Conservation (phyloP, 2,113 vertebrate species). For the Centropus bengalensis region DNA sequence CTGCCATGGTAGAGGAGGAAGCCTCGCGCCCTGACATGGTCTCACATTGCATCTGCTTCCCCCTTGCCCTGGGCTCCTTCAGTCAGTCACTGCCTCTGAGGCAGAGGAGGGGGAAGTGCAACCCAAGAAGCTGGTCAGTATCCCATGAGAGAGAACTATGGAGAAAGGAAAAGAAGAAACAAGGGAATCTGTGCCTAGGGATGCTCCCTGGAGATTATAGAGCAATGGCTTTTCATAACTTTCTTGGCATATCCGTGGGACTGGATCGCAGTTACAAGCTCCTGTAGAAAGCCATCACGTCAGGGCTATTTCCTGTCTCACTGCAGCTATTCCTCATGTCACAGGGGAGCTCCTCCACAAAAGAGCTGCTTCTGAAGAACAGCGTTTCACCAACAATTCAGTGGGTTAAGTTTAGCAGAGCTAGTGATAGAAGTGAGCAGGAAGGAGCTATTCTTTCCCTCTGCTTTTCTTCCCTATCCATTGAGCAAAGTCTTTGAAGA, state of each 20-base stretch:
- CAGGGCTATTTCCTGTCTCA: not conserved
- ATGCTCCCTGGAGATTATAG: not conserved
- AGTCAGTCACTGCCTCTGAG: not conserved
- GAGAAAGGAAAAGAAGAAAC: not conserved
- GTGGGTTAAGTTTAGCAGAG: constrained; percentile 22
- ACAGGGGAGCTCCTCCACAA: constrained; percentile 32
- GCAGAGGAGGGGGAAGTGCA: not conserved
- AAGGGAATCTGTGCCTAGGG: not conserved
- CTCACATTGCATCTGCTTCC: not conserved
- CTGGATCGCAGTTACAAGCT: not conserved
- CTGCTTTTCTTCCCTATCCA: constrained; percentile 52
- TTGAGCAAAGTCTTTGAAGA: constrained; percentile 41
- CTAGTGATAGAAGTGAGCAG: constrained; percentile 24
- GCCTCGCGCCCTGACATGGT: not conserved
- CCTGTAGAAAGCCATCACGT: not conserved
- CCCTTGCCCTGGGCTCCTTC: not conserved
- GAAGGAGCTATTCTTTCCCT: constrained; percentile 53
- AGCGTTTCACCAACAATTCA: constrained; percentile 15
- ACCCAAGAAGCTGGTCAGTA: not conserved
- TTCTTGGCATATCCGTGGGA: not conserved
- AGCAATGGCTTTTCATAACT: not conserved
- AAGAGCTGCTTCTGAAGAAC: constrained; percentile 54
- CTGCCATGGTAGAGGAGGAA: not conserved
- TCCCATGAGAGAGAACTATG: not conserved
- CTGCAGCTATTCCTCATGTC: not conserved